Evolutionary conservation across 53 echinoderm and acorn worm genomes (phyloP).

Genomic region (Zoroaster sp.): DNA sequence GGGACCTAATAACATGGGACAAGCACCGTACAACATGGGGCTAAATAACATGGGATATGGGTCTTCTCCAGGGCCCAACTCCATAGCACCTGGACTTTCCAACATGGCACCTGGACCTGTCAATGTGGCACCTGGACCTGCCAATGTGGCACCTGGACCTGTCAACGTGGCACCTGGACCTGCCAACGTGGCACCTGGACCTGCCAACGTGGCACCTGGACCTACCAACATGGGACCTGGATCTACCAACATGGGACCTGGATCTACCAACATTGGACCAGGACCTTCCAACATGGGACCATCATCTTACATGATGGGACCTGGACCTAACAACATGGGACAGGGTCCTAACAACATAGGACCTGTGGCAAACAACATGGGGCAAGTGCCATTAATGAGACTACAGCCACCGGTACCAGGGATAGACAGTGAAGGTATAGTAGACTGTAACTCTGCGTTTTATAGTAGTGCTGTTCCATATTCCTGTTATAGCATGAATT

Average conservation of each 20-base stretch:
- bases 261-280: neutral
- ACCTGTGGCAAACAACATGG: neutral
- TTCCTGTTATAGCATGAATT: neutral
- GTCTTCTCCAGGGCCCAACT: neutral
- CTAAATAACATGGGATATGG: neutral
- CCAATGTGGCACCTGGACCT: neutral
- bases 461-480: neutral
- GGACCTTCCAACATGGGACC: neutral
- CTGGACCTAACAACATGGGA: neutral
- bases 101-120: neutral
- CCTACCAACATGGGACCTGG: neutral
- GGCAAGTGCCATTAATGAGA: neutral
- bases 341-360: neutral
- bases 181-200: neutral
- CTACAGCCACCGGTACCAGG: constrained; percentile 52
- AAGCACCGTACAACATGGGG: neutral
- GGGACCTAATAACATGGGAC: neutral
- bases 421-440: constrained; percentile 37
- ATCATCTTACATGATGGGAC: neutral
- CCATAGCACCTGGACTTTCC: neutral
- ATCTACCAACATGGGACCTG: neutral
- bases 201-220: constrained; percentile 1
- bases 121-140: neutral
- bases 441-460: neutral
- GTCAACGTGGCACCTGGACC: neutral